Evolutionary conservation across 2,888 invertebrate species (phyloP).

Genomic region (Scaptodrosophila latifasciaeformis): DNA sequence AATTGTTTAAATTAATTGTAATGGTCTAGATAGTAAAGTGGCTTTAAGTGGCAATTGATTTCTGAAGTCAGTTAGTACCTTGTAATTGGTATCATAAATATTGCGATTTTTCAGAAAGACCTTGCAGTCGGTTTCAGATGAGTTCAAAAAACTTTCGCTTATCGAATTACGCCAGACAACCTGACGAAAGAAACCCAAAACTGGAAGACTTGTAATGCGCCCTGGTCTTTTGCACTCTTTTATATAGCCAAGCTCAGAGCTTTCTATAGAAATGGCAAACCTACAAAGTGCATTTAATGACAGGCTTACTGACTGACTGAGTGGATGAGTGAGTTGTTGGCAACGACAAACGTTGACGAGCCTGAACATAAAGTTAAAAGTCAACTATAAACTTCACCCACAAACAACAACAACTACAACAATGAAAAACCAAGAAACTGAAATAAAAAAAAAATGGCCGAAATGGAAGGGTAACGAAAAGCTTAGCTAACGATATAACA

Average conservation of each 20-base stretch:
- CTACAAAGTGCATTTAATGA: slow-evolving; percentile 58
- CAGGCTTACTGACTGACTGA: slow-evolving; percentile 30
- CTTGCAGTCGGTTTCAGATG: background rate
- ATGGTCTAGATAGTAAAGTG: slow-evolving; percentile 1
- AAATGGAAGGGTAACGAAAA: slow-evolving; percentile 4
- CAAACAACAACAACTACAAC: too few relatives aligned
- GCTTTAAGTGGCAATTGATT: slow-evolving; percentile 32
- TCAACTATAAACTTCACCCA: slow-evolving; percentile 26
- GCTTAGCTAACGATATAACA: slow-evolving; percentile 28
- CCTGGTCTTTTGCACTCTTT: slow-evolving; percentile 27
- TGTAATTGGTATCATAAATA: background rate
- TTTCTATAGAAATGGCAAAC: slow-evolving; percentile 45
- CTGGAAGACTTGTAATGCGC: slow-evolving; percentile 29
- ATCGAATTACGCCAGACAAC: slow-evolving; percentile 41
- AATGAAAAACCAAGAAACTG: too few relatives aligned
- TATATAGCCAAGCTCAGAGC: slow-evolving; percentile 20
- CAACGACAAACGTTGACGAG: slow-evolving; percentile 12
- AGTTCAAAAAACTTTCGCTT: slow-evolving; percentile 67
- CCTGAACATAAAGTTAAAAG: slow-evolving; percentile 19
- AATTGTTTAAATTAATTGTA: slow-evolving; percentile 34
- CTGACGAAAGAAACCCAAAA: slow-evolving; percentile 9
- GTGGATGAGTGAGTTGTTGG: slow-evolving; percentile 8
- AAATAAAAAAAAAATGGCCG: slow-evolving; percentile 8
- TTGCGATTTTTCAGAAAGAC: slow-evolving; percentile 28
- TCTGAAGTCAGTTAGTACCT: background rate